phyloP scores from a whole-genome alignment of 37 sponge, comb jelly and placozoan species.

The Dysidea cf. avara region DNA sequence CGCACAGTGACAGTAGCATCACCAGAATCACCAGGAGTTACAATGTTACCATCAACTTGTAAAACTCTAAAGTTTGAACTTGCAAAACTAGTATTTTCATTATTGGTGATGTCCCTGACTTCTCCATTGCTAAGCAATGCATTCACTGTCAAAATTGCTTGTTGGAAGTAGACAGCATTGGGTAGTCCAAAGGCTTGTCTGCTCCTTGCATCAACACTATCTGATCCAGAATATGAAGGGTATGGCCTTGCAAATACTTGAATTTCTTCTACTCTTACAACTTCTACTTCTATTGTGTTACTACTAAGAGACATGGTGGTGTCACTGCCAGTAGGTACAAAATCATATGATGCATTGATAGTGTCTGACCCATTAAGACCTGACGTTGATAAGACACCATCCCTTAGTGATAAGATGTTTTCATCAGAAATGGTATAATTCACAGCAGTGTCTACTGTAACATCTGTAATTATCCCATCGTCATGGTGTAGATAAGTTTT shows the following conservation, averaged over 20 bases:
- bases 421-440: background rate
- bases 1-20: background rate
- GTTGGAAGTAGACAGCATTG: conserved; percentile 28
- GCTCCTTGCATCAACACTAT: background rate
- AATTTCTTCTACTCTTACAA: conserved; percentile 30
- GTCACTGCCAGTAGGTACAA: background rate
- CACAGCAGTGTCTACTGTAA: conserved; percentile 12
- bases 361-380: background rate
- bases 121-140: conserved; percentile 38
- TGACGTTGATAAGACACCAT: background rate
- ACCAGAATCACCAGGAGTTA: background rate
- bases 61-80: background rate
- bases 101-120: conserved; percentile 18
- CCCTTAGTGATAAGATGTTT: background rate
- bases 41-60: background rate
- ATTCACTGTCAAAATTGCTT: conserved; percentile 22
- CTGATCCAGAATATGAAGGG: conserved; percentile 21
- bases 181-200: background rate
- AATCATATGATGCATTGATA: background rate
- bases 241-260: conserved; percentile 19
- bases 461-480: conserved; percentile 15
- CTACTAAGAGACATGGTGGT: conserved; percentile 31
- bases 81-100: background rate
- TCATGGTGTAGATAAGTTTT: conserved; percentile 32
- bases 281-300: conserved; percentile 1